A percentile compares a stretch with the other conserved stretches of the same genome.
Conservation (phyloP, 2,113 vertebrate species). For the Ptilonorhynchus violaceus region DNA sequence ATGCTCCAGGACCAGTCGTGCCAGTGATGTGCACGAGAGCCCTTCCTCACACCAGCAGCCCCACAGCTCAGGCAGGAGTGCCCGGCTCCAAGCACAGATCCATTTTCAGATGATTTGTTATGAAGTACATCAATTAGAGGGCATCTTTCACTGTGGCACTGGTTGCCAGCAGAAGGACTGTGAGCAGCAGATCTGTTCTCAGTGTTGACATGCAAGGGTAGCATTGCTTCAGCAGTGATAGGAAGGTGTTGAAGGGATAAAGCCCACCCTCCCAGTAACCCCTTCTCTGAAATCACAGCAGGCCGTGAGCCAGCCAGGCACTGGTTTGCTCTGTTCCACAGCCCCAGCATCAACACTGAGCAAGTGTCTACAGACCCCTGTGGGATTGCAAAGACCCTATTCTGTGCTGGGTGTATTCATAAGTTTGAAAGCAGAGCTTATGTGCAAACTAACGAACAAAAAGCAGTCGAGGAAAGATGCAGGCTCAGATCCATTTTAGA, state of each 20-base stretch:
- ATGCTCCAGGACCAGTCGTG: neutral
- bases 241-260: constrained; percentile 42
- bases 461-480: neutral
- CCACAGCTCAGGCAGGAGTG: neutral
- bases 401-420: neutral
- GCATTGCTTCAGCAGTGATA: constrained; percentile 15
- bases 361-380: neutral
- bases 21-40: neutral
- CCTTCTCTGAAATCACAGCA: neutral
- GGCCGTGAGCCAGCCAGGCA: neutral
- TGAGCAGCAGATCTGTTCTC: neutral
- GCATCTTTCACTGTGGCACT: neutral
- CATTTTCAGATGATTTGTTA: neutral
- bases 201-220: constrained; percentile 18
- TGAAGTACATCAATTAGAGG: neutral
- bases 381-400: neutral
- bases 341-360: neutral
- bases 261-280: constrained; percentile 1
- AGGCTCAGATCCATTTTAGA: neutral
- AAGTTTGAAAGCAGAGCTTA: neutral
- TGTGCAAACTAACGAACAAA: neutral
- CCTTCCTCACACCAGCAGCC: neutral
- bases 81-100: neutral
- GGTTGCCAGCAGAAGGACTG: neutral
- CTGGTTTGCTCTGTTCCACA: neutral